phyloP scores from a whole-genome alignment of 2,113 vertebrate genomes.

The Colistium nudipinnis region DNA sequence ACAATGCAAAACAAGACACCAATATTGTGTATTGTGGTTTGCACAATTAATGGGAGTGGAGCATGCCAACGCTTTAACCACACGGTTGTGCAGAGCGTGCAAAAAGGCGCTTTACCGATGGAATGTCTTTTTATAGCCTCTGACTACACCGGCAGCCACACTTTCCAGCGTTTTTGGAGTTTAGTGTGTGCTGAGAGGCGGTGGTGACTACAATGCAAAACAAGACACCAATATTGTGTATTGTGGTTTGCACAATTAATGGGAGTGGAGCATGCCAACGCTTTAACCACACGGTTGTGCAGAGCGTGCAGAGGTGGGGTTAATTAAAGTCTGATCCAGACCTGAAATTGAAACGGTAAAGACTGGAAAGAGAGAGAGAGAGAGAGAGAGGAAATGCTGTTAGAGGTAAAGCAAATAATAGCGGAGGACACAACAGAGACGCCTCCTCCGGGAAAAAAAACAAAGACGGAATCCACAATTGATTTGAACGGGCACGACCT shows the following conservation, averaged over 20 bases:
- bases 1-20: neutral
- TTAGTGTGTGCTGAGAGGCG: neutral
- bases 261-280: neutral
- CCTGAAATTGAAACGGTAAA: neutral
- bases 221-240: constrained; percentile 4
- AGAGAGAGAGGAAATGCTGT: neutral
- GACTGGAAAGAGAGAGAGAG: no score
- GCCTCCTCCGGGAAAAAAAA: constrained; percentile 3
- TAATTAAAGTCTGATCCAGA: constrained; percentile 1
- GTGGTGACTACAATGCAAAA: neutral
- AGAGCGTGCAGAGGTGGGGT: neutral
- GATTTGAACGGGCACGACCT: constrained; percentile 20
- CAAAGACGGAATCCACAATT: constrained; percentile 14
- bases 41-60: neutral
- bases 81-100: no score
- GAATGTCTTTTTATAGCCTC: constrained; percentile 15
- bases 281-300: constrained; percentile 12
- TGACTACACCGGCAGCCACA: neutral
- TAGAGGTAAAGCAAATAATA: neutral
- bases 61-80: neutral
- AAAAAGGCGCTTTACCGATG: constrained; percentile 15
- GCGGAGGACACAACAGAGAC: constrained; percentile 13
- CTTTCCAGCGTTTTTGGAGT: neutral
- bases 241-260: constrained; percentile 9
- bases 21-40: constrained; percentile 13